phyloP scores from a whole-genome alignment of 2,888 invertebrate species.

The Priapulus caudatus region DNA sequence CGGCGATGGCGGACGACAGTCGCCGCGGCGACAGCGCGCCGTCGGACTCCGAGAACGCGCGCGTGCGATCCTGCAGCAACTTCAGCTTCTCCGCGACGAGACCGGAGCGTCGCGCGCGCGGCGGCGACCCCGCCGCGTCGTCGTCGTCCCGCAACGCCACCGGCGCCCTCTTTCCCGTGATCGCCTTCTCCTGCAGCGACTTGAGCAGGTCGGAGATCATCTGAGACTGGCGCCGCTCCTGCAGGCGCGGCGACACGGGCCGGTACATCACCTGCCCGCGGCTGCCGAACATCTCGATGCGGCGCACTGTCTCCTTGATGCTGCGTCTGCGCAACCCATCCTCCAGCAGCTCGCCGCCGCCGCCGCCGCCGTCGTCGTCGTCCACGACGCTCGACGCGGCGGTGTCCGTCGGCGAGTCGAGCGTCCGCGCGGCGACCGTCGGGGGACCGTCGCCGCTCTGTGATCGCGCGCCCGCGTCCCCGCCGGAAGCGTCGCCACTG shows the following conservation, averaged over 20 bases:
- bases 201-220: neutral
- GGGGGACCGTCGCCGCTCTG: constrained; percentile 11
- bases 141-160: too few relatives aligned
- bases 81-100: neutral
- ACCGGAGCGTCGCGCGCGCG: neutral
- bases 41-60: too few relatives aligned
- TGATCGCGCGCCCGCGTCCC: constrained; percentile 4
- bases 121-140: neutral
- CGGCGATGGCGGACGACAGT: neutral
- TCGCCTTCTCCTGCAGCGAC: neutral
- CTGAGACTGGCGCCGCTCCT: neutral
- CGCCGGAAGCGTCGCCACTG: constrained; percentile 22
- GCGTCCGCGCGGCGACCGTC: constrained; percentile 9
- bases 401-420: neutral
- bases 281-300: neutral
- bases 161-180: too few relatives aligned
- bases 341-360: constrained; percentile 19
- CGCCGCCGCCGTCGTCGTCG: constrained; percentile 9
- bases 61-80: neutral
- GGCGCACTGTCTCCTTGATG: neutral
- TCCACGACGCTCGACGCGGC: neutral
- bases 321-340: constrained; percentile 9
- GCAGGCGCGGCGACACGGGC: too few relatives aligned
- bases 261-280: too few relatives aligned
- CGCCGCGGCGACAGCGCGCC: too few relatives aligned